phyloP scores from a whole-genome alignment of 2,888 invertebrate genomes.

The Mythimna pallens region DNA sequence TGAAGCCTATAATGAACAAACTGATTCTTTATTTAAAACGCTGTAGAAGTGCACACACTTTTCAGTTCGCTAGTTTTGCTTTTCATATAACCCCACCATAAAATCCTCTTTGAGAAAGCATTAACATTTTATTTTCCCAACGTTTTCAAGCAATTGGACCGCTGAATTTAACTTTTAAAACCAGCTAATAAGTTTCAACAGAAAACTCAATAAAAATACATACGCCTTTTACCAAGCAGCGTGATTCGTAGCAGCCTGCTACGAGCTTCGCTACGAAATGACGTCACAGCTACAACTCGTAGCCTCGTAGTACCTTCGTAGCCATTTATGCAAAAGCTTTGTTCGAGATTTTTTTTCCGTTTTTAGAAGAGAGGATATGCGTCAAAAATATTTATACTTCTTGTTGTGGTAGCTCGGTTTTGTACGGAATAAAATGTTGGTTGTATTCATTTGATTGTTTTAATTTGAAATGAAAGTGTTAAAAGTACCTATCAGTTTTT shows the following conservation, averaged over 20 bases:
- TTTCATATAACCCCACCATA: not conserved
- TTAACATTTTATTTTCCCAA: not conserved
- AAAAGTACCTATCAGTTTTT: not conserved
- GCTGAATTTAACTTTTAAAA: not conserved
- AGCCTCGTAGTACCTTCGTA: slow-evolving; percentile 39
- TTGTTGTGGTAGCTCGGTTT: slow-evolving; percentile 31
- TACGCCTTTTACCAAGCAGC: slow-evolving; percentile 30
- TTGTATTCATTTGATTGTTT: slow-evolving; percentile 29
- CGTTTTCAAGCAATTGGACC: not conserved
- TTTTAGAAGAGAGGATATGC: slow-evolving; percentile 38
- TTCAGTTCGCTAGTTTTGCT: not conserved
- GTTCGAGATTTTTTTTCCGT: slow-evolving; percentile 40
- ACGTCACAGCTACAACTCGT: slow-evolving; percentile 54
- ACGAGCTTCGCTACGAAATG: slow-evolving; percentile 47
- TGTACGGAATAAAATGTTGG: slow-evolving; percentile 34
- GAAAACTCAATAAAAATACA: slow-evolving; percentile 40
- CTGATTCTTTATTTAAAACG: not conserved
- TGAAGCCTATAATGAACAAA: not conserved
- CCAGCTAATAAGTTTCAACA: slow-evolving; percentile 25
- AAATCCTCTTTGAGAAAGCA: not conserved
- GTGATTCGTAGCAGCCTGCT: slow-evolving; percentile 41
- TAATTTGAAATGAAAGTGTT: slow-evolving; percentile 18
- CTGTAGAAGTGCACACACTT: not conserved
- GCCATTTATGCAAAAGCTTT: slow-evolving; percentile 55
- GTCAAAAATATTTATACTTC: slow-evolving; percentile 49